Percentiles rank a stretch among this genome's conserved stretches.
Evolutionary conservation across 2,888 invertebrate species (phyloP).

Genomic region (Tipula lateralis): DNA sequence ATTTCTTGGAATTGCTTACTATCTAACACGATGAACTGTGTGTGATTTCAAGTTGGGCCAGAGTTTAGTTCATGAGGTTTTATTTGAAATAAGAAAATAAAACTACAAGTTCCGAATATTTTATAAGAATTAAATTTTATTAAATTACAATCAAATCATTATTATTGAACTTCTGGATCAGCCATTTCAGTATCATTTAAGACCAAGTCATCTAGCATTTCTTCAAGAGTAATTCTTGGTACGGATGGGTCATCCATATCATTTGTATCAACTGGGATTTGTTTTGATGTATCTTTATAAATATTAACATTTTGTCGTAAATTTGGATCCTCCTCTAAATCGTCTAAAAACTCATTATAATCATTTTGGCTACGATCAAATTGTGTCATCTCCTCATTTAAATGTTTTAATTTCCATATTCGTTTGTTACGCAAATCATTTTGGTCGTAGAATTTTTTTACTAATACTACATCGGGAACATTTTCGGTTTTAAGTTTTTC

Average conservation of each 20-base stretch:
- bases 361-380: slow-evolving; percentile 52
- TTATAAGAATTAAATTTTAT: too few species aligned
- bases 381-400: slow-evolving; percentile 57
- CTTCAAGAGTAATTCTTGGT: slow-evolving; percentile 78
- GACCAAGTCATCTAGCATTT: slow-evolving; percentile 88
- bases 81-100: too few species aligned
- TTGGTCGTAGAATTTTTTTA: slow-evolving; percentile 85
- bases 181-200: slow-evolving; percentile 77
- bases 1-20: too few species aligned
- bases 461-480: slow-evolving; percentile 89
- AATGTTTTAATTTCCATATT: slow-evolving; percentile 88
- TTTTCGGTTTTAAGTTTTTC: slow-evolving; percentile 67
- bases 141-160: background rate
- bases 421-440: slow-evolving; percentile 64
- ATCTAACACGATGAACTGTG: too few species aligned
- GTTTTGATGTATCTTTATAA: slow-evolving; percentile 59
- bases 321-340: slow-evolving; percentile 90
- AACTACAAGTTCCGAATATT: too few species aligned
- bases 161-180: slow-evolving; percentile 43
- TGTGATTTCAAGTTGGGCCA: too few species aligned
- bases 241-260: slow-evolving; percentile 60
- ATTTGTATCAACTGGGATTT: slow-evolving; percentile 54
- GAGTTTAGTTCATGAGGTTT: too few species aligned
- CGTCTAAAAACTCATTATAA: slow-evolving; percentile 93
- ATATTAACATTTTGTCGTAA: slow-evolving; percentile 91